Percentiles rank a stretch among this genome's conserved stretches.
Evolutionary conservation across 1,140 invertebrate species (phyloP).

Genomic region (Rhyacophila brunnea): DNA sequence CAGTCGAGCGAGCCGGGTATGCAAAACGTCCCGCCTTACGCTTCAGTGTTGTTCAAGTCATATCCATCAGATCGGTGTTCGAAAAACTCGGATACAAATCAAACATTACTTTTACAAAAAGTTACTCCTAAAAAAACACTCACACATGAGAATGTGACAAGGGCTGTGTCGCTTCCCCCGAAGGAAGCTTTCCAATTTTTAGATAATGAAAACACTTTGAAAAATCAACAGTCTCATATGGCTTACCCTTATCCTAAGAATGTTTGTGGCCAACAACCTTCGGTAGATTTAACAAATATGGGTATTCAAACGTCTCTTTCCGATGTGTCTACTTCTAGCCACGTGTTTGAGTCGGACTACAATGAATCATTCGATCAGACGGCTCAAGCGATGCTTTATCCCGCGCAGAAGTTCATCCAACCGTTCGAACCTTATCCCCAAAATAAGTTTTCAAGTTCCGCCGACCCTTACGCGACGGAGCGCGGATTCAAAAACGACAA

Average conservation of each 20-base stretch:
- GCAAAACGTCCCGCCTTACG: neutral
- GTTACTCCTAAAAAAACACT: constrained; percentile 13
- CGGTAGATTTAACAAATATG: constrained; percentile 9
- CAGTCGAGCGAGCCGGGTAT: neutral
- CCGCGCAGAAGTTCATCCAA: neutral
- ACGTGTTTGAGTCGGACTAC: constrained; percentile 14
- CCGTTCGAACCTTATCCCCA: neutral
- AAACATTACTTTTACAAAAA: neutral
- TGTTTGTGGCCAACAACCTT: neutral
- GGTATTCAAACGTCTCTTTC: constrained; percentile 20
- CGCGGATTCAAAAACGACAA: neutral
- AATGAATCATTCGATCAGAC: constrained; percentile 2
- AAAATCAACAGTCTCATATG: neutral
- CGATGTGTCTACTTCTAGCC: constrained; percentile 16
- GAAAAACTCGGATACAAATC: neutral
- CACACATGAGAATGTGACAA: constrained; percentile 8
- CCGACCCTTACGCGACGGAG: constrained; percentile 9
- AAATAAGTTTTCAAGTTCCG: neutral
- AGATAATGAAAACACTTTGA: neutral
- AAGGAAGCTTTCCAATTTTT: neutral
- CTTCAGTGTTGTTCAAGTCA: neutral
- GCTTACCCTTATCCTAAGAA: neutral
- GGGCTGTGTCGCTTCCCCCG: neutral
- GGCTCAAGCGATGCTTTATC: constrained; percentile 3
- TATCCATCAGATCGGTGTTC: neutral